Conservation (phyloP, 2,797 vertebrate genomes). For the Nyctalus aviator region DNA sequence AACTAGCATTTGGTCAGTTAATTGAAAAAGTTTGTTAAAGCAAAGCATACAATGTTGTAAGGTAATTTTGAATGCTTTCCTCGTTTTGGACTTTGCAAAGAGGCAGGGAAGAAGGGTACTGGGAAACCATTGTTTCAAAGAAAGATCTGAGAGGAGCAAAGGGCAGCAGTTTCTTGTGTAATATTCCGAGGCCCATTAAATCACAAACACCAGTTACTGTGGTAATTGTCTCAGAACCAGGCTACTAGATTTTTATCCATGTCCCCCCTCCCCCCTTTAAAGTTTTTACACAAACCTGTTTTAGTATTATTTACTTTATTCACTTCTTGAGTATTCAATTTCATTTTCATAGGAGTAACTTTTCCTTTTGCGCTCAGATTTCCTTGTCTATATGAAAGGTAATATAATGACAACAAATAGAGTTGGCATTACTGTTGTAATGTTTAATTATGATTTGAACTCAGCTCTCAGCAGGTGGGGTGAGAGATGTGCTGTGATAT, state of each 20-base stretch:
- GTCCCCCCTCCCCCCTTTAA: background rate
- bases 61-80: background rate
- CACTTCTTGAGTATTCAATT: slow-evolving; percentile 13
- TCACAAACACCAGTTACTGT: background rate
- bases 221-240: background rate
- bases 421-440: background rate
- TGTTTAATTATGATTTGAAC: background rate
- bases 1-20: background rate
- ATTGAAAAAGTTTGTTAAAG: slow-evolving; percentile 19
- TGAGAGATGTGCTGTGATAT: background rate
- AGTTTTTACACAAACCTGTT: background rate
- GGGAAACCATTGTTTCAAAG: background rate
- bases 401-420: background rate
- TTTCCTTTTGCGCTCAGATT: background rate
- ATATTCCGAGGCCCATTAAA: background rate
- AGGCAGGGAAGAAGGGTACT: background rate
- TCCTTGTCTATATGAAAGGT: background rate
- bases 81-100: background rate
- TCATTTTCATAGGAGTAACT: background rate
- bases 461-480: background rate
- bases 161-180: background rate
- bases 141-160: background rate
- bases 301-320: background rate
- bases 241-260: background rate
- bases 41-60: background rate